These are phyloP conservation scores for Pheosia gnoma DNA, from an alignment of 2,888 invertebrate genomes.

Conservation along the genomic window DNA sequence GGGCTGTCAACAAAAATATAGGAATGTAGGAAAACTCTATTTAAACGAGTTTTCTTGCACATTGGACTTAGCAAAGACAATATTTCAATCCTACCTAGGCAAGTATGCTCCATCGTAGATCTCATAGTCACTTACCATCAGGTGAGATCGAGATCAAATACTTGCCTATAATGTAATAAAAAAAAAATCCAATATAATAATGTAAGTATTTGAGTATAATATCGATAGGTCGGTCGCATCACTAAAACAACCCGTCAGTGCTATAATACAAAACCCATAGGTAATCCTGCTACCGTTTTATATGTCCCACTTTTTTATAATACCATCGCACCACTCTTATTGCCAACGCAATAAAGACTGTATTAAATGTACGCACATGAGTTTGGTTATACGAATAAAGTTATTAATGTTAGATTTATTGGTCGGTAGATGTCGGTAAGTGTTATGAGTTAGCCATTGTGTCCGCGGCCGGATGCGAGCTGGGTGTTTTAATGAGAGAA, in stretches of 20 bases:
- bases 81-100: too few species aligned
- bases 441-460: constrained; percentile 53
- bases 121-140: too few species aligned
- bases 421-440: constrained; percentile 51
- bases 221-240: constrained; percentile 29
- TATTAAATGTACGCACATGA: constrained; percentile 7
- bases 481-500: constrained; percentile 43
- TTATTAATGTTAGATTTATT: constrained; percentile 76
- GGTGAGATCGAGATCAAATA: too few species aligned
- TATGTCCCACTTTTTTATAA: constrained; percentile 63
- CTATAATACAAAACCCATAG: constrained; percentile 66
- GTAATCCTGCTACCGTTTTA: constrained; percentile 80
- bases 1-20: too few species aligned
- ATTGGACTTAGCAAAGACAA: too few species aligned
- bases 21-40: too few species aligned
- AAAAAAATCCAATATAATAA: not conserved
- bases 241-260: constrained; percentile 59
- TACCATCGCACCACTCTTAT: constrained; percentile 29
- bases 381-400: constrained; percentile 53
- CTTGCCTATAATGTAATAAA: too few species aligned
- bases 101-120: too few species aligned
- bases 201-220: constrained; percentile 5
- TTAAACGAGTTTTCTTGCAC: too few species aligned
- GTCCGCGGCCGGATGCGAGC: constrained; percentile 48
- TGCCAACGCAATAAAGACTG: constrained; percentile 12